Evolutionary conservation across 2,888 invertebrate species (phyloP).

Genomic region (Oscheius sp.): DNA sequence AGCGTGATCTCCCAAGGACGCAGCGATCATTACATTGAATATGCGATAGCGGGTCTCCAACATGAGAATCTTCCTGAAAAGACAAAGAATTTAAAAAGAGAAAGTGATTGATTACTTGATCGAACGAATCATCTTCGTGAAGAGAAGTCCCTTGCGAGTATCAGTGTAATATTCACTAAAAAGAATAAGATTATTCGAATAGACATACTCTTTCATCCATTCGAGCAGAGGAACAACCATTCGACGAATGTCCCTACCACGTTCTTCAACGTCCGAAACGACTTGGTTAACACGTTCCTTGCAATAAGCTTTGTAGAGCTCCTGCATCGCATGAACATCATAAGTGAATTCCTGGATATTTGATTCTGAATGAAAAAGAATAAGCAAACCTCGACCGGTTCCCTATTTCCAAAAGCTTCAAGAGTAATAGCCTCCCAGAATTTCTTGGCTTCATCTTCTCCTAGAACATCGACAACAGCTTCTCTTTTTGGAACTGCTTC

Average conservation of each 20-base stretch:
- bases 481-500: background rate
- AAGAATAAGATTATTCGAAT: background rate
- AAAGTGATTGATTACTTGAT: background rate
- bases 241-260: background rate
- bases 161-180: background rate
- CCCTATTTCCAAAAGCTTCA: background rate
- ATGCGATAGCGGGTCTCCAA: background rate
- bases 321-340: background rate
- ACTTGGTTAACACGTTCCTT: background rate
- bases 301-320: constrained; percentile 6
- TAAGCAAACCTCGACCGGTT: background rate
- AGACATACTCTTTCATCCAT: background rate
- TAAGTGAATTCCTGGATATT: constrained; percentile 2
- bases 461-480: background rate
- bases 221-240: background rate
- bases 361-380: background rate
- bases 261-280: background rate
- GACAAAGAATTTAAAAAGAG: background rate
- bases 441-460: background rate
- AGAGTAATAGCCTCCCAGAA: too few species aligned
- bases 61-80: constrained; percentile 6
- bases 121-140: constrained; percentile 2
- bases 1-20: background rate
- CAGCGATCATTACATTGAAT: background rate
- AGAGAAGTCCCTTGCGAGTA: background rate